phyloP scores from a whole-genome alignment of 2,797 vertebrate species.

The Trematomus bernacchii region DNA sequence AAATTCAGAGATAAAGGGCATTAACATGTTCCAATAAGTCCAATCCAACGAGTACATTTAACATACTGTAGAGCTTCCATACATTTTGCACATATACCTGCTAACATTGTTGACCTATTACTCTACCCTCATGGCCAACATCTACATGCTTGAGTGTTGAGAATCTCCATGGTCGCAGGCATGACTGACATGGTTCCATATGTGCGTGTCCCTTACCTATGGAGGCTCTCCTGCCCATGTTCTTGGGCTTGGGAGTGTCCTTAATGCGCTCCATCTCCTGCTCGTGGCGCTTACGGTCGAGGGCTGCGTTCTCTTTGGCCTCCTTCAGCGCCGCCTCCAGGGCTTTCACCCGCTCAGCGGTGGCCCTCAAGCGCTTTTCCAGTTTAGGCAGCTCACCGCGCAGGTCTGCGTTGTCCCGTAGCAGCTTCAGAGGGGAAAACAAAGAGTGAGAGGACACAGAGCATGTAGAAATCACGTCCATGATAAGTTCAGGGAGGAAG shows the following conservation, averaged over 20 bases:
- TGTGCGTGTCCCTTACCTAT: conserved; percentile 85
- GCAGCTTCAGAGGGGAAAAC: conserved; percentile 81
- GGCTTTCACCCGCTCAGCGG: conserved; percentile 93
- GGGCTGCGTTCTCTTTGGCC: conserved; percentile 95
- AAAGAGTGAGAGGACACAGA: not conserved
- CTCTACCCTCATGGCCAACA: too few species aligned
- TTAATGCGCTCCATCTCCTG: conserved; percentile 97
- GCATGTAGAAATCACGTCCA: not conserved
- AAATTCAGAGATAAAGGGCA: too few species aligned
- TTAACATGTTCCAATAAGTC: too few species aligned
- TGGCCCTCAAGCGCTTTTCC: conserved; percentile 94
- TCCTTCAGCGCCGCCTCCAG: conserved; percentile 95
- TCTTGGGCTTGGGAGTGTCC: conserved; percentile 93
- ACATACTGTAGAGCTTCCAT: too few species aligned
- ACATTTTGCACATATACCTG: too few species aligned
- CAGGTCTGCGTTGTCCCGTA: conserved; percentile 95
- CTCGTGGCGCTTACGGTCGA: conserved; percentile 92
- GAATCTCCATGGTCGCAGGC: too few species aligned
- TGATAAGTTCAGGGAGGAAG: not conserved
- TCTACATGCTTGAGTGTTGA: too few species aligned
- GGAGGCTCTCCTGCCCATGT: conserved; percentile 94
- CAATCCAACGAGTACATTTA: too few species aligned
- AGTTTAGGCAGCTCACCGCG: conserved; percentile 96
- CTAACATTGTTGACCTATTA: too few species aligned
- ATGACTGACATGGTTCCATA: not conserved